These are phyloP conservation scores for Girardinichthys multiradiatus DNA, from an alignment of 2,113 vertebrate genomes.

Conservation along the genomic window DNA sequence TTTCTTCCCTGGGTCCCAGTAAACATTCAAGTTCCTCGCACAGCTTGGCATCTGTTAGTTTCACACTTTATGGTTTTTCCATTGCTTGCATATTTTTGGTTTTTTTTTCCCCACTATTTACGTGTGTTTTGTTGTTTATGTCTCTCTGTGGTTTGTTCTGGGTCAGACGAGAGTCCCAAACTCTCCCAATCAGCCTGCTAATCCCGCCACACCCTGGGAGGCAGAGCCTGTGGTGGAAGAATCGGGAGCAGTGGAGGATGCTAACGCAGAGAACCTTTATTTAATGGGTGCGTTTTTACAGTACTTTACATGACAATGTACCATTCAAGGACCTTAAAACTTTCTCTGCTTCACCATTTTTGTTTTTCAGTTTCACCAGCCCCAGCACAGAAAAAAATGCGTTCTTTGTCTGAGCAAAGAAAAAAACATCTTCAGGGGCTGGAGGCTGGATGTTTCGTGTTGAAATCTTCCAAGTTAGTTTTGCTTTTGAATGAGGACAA, in stretches of 20 bases:
- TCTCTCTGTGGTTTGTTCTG: constrained; percentile 13
- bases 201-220: constrained; percentile 85
- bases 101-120: not conserved
- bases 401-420: no score
- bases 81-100: not conserved
- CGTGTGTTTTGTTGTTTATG: not conserved
- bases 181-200: constrained; percentile 85
- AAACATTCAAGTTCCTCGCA: constrained; percentile 94
- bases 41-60: constrained; percentile 90
- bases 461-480: no score
- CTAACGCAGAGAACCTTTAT: constrained; percentile 93
- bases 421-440: no score
- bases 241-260: constrained; percentile 79
- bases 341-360: no score
- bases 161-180: constrained; percentile 71
- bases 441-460: no score
- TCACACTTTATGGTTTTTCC: not conserved
- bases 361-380: no score
- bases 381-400: no score
- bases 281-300: constrained; percentile 84
- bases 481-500: no score
- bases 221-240: constrained; percentile 83
- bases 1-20: constrained; percentile 94
- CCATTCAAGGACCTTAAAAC: not conserved
- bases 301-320: no score